Evolutionary conservation across 2,888 invertebrate species (phyloP), one percentile per base, ranked within the genome.

Genomic region (Prosopocoilus inquinatus): DNA sequence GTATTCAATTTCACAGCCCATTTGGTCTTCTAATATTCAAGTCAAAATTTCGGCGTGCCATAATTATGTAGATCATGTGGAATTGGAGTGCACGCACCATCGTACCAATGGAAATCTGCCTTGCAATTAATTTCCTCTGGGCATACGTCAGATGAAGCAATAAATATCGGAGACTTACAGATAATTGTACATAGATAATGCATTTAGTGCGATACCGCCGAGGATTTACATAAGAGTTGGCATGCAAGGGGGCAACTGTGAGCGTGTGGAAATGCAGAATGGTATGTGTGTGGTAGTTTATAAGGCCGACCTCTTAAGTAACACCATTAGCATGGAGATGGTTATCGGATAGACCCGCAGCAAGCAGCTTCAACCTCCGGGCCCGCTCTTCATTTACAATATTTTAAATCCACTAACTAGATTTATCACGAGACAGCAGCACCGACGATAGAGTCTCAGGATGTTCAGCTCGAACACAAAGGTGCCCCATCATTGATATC

Each of bases 321-420:
- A 67, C 67, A 68, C 66, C 67, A 70, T 70, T 69, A 69, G 64
- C 70, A 67, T 66, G 63, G 53, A 69, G 68, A 69, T 68, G 63
- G 61, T 67, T 68, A 68, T 70, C 70, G 53, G 53, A 48, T 39
- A 32, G 34, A 47, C 33, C 47, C 33, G 35, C 9, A 35, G 35
- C 43, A 20, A 9, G 16, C 15, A 35, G 34, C 47, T 35, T 34
- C 16, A 47, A 47, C 16, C 9, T 35, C 28, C 47, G 47, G 12
- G 12, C 35, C 41, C 41, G 41, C 41, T 41, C 41, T 41, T 41
- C 41, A 41, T 41, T 41, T 41, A 41, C 41, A 41, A n/a, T 41
- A 41, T 41, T 41, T 41, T 41, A 41, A 41, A 41, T 41, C 41
- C 41, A 41, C 41, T 41, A 41, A 41, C 41, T 41, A 41, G 41